A percentile compares a stretch with the other conserved stretches of the same genome.
Evolutionary conservation across 2,113 vertebrate genomes (phyloP).

Genomic region (Boulengeromyrus knoepffleri): DNA sequence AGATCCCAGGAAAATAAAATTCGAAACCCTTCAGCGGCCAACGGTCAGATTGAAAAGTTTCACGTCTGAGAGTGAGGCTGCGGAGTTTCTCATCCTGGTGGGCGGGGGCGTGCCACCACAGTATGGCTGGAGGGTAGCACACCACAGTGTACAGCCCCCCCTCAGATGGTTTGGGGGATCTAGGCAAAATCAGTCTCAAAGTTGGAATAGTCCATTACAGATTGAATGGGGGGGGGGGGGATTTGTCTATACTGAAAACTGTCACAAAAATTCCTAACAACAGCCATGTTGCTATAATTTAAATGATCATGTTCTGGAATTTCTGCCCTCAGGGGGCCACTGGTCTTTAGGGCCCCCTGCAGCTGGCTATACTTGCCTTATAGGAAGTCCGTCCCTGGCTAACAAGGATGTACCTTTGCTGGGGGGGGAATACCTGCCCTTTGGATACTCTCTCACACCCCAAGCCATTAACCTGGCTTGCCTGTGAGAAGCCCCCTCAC

Average conservation of each 20-base stretch:
- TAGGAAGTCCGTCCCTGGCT: background rate
- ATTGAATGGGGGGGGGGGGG: too few species aligned
- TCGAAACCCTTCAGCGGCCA: background rate
- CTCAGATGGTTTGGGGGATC: background rate
- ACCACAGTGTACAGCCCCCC: background rate
- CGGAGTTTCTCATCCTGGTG: background rate
- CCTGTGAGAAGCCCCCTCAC: background rate
- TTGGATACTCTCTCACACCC: background rate
- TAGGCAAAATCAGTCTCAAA: background rate
- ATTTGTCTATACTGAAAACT: background rate
- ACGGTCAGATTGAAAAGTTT: background rate
- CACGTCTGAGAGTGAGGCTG: background rate
- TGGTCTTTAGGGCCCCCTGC: background rate
- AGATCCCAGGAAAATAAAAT: slow-evolving; percentile 1
- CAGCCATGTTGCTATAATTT: background rate
- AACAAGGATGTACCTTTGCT: background rate
- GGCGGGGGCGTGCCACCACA: background rate
- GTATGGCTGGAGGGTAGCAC: background rate
- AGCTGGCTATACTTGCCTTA: background rate
- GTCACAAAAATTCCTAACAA: background rate
- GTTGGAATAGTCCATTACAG: background rate
- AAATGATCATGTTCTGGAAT: background rate
- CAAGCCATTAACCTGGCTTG: background rate
- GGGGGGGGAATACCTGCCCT: background rate
- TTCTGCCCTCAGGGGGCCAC: background rate